Evolutionary conservation across 2,888 invertebrate genomes (phyloP).

Genomic region (Frankliniella fusca): DNA sequence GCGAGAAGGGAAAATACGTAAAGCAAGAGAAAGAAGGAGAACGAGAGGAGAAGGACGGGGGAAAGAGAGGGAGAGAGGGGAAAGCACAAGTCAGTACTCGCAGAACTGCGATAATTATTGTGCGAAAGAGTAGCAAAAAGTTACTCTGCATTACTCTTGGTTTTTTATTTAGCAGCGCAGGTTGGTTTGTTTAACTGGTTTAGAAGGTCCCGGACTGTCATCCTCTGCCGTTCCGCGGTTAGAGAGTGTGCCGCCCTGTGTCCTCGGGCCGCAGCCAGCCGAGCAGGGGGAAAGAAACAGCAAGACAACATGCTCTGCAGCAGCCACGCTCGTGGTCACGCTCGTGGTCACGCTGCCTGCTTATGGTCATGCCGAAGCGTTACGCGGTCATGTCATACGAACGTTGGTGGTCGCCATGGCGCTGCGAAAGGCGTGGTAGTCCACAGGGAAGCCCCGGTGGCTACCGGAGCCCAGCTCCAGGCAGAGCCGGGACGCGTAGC

Average conservation of each 20-base stretch:
- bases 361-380: too few species aligned
- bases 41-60: constrained; percentile 34
- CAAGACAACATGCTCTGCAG: too few species aligned
- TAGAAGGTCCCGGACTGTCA: not conserved
- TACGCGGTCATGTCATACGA: not conserved
- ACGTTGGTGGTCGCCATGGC: constrained; percentile 4
- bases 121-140: not conserved
- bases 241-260: not conserved
- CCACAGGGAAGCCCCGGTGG: not conserved
- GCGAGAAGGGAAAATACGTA: constrained; percentile 31
- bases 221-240: not conserved
- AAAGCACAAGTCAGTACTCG: constrained; percentile 22
- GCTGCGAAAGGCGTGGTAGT: not conserved
- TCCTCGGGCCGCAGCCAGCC: not conserved
- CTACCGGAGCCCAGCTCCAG: not conserved
- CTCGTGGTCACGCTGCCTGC: too few species aligned
- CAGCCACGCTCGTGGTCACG: too few species aligned
- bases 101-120: constrained; percentile 4
- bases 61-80: constrained; percentile 33
- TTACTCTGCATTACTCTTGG: not conserved
- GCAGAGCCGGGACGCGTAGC: not conserved
- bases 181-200: not conserved
- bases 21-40: constrained; percentile 32
- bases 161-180: not conserved
- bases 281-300: too few species aligned